Evolutionary conservation across 2,797 vertebrate genomes (phyloP), one percentile per base, ranked within the genome.

Genomic region (Acrossocheilus fasciatus): DNA sequence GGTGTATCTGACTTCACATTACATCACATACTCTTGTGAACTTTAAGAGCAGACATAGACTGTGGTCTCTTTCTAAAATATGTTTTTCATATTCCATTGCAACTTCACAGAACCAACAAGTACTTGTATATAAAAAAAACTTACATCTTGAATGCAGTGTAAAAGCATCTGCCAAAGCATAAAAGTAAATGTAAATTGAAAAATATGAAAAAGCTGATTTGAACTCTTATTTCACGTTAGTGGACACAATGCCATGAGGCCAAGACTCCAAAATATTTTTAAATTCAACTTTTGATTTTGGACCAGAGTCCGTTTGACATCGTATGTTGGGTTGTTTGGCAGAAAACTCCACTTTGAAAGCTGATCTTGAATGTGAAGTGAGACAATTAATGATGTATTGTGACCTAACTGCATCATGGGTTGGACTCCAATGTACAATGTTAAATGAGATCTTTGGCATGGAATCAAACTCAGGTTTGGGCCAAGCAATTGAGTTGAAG

Each of bases 1-100:
- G 72, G 72, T 84, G 82, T 45, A 45, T 75, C 54, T 47, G 70
- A 47, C 70, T 66, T 76, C 30, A 76, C 41, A 26, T 43, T 57
- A 54, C 47, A 73, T 73, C 36, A 82, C 17, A 30, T 43, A 20
- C 18, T 83, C n/a, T n/a, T 84, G 8, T 26, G 34, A 75, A 75
- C 30, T 74, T 74, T 59, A 59, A 41, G 23, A 43, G n/a, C n/a
- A 72, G 50, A 57, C 36, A 82, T 36, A 73, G 12, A 77, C 50
- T 39, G 50, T 39, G 34, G 50, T 77, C 50, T 57, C 47, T 76
- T 54, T 41, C n/a, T 68, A 26, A 50, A 70, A 57, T 59, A 18
- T 57, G 2, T 26, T 82, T 66, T 68, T 4, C 20, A 36, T 76
- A 54, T 4, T 76, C 74, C 11, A 36, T 3, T 39, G 74, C 50